Evolutionary conservation across 2,797 vertebrate species (phyloP).

Genomic region (Pristis pectinata): DNA sequence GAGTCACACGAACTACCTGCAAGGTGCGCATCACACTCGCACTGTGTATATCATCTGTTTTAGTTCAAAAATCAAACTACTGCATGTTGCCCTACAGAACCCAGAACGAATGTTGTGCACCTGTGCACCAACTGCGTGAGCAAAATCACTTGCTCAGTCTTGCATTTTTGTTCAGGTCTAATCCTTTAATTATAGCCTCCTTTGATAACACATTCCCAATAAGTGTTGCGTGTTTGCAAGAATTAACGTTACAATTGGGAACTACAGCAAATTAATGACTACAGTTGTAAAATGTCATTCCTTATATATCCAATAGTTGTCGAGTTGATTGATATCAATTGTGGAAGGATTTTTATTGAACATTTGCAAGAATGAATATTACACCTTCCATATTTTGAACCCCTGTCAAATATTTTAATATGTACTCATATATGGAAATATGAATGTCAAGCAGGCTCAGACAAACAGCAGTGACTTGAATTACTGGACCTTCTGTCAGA

Average conservation of each 20-base stretch:
- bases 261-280: neutral
- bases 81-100: neutral
- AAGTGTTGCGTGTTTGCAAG: neutral
- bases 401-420: neutral
- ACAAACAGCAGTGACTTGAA: neutral
- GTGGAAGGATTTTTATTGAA: too few species aligned
- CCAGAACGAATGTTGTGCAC: neutral
- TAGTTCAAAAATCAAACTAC: neutral
- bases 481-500: neutral
- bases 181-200: neutral
- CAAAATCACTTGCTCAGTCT: too few species aligned
- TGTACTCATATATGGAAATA: neutral
- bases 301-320: too few species aligned
- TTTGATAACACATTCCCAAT: neutral
- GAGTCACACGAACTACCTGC: neutral
- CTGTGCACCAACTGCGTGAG: neutral
- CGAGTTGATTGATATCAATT: too few species aligned
- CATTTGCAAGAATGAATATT: too few species aligned
- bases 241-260: neutral
- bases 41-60: neutral
- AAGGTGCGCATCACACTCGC: neutral
- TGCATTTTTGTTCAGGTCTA: neutral
- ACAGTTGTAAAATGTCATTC: too few species aligned
- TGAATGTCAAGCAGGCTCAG: neutral
- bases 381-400: too few species aligned